phyloP scores from a whole-genome alignment of 2,797 vertebrate species.

The Eulemur rubriventer region DNA sequence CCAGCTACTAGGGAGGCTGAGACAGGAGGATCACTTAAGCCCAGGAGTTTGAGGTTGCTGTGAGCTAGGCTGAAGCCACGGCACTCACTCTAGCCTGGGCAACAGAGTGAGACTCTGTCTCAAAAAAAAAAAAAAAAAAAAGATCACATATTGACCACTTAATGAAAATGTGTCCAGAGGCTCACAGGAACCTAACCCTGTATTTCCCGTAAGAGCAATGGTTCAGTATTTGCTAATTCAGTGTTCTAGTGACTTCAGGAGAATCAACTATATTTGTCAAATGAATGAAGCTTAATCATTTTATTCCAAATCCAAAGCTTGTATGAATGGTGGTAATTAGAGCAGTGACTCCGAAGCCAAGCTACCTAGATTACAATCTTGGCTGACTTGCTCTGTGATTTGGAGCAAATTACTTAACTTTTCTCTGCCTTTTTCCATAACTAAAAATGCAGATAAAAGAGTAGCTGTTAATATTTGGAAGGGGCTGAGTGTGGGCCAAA shows the following conservation, averaged over 20 bases:
- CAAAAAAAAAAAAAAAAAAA: too few species aligned
- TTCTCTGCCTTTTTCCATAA: not conserved
- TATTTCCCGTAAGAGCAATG: not conserved
- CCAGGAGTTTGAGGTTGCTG: too few species aligned
- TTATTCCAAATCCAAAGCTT: constrained; percentile 36
- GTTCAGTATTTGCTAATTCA: not conserved
- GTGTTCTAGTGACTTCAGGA: not conserved
- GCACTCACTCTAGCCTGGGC: too few species aligned
- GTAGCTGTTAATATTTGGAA: not conserved
- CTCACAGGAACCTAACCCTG: not conserved
- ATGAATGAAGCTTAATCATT: not conserved
- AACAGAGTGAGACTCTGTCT: too few species aligned
- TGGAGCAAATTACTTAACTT: not conserved
- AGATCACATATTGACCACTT: not conserved
- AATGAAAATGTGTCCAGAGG: not conserved
- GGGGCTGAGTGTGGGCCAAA: not conserved
- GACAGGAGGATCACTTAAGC: too few species aligned
- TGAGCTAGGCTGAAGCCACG: too few species aligned
- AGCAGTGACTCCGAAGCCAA: not conserved
- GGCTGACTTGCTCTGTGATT: not conserved
- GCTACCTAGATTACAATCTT: not conserved
- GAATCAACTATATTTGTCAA: not conserved
- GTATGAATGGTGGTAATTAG: not conserved
- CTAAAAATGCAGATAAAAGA: constrained; percentile 28
- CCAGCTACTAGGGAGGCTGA: too few species aligned